phyloP scores from a whole-genome alignment of 1,140 invertebrate species.

The Melitaea cinxia region DNA sequence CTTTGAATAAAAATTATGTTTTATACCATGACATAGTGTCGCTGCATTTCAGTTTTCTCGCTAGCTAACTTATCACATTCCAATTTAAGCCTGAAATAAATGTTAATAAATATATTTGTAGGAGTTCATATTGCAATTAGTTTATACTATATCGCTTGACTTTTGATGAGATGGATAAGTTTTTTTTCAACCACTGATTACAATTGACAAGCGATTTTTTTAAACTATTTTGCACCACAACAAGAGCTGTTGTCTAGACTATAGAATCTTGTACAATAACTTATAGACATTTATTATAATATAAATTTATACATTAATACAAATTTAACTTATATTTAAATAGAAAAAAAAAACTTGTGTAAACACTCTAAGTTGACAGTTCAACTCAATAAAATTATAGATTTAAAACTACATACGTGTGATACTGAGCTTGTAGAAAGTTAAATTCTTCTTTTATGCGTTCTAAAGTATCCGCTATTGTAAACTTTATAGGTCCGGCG shows the following conservation, averaged over 20 bases:
- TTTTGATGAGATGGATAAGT: too few species aligned
- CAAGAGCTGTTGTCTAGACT: too few species aligned
- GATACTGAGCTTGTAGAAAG: constrained; percentile 98
- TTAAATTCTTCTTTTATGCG: constrained; percentile 99
- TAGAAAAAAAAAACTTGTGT: not conserved
- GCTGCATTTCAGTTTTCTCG: constrained; percentile 99
- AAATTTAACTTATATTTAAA: too few species aligned
- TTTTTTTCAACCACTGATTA: too few species aligned
- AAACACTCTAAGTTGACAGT: too few species aligned
- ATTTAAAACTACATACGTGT: constrained; percentile 90
- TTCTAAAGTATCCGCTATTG: constrained; percentile 97
- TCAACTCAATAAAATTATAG: not conserved
- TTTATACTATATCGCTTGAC: too few species aligned
- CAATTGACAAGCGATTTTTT: too few species aligned
- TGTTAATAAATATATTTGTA: constrained; percentile 7
- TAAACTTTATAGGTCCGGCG: constrained; percentile 96
- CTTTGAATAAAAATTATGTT: too few species aligned
- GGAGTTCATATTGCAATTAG: constrained; percentile 2
- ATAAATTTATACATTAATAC: too few species aligned
- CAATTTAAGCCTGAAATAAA: constrained; percentile 88
- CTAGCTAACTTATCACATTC: constrained; percentile 97
- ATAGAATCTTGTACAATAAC: too few species aligned
- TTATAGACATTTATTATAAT: too few species aligned
- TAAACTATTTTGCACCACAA: too few species aligned
- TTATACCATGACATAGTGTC: constrained; percentile 99